These are phyloP conservation scores for Atrina japonica DNA, from an alignment of 2,888 invertebrate genomes.

Conservation along the genomic window DNA sequence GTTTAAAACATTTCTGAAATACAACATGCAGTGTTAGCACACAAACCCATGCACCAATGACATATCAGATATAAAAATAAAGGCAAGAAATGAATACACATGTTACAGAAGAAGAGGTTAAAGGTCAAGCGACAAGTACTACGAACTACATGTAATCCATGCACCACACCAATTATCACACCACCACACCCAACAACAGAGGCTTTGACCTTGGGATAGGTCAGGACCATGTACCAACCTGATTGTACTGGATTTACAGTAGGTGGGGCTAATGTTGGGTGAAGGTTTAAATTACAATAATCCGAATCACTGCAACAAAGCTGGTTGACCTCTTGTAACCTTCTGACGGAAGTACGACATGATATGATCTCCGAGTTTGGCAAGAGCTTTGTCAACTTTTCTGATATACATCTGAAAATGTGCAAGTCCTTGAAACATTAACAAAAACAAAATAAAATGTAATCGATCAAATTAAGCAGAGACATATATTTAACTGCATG, in stretches of 20 bases:
- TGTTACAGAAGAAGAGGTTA: not conserved
- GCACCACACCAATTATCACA: conserved; percentile 17
- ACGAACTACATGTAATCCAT: not conserved
- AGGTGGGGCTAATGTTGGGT: conserved; percentile 60
- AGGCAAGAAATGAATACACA: too few relatives aligned
- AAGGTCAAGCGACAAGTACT: not conserved
- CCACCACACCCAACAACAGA: not conserved
- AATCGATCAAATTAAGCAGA: too few relatives aligned
- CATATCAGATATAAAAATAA: too few relatives aligned
- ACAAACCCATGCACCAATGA: not conserved
- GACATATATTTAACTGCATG: too few relatives aligned
- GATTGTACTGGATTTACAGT: conserved; percentile 29
- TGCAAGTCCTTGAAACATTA: not conserved
- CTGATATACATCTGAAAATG: conserved; percentile 26
- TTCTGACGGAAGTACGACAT: conserved; percentile 50
- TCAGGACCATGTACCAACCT: not conserved
- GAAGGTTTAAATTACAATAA: conserved; percentile 63
- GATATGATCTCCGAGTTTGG: conserved; percentile 25
- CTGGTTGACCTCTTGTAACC: conserved; percentile 47
- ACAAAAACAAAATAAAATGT: too few relatives aligned
- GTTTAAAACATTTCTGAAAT: too few relatives aligned
- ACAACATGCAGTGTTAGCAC: too few relatives aligned
- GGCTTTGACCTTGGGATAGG: too few relatives aligned
- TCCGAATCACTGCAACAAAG: conserved; percentile 66
- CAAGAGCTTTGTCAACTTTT: not conserved